Percentiles rank a stretch among this genome's conserved stretches.
Conservation (phyloP, 2,797 vertebrate species). For the Mionectes olivaceus region DNA sequence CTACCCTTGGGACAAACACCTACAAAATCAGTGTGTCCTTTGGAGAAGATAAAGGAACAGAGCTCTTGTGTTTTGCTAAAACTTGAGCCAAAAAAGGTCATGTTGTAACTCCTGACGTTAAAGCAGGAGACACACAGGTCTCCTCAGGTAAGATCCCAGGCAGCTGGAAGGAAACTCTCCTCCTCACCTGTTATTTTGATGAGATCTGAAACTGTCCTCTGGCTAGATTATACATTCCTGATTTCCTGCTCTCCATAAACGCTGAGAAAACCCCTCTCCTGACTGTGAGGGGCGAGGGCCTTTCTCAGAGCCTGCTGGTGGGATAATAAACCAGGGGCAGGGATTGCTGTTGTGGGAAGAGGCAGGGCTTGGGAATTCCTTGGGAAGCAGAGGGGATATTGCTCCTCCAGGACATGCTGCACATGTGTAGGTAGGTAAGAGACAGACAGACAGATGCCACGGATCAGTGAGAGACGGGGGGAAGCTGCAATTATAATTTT, state of each 20-base stretch:
- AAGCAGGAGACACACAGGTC: neutral
- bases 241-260: conserved; percentile 1
- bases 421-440: neutral
- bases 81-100: neutral
- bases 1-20: neutral
- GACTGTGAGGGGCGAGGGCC: neutral
- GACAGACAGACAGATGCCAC: neutral
- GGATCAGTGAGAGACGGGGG: neutral
- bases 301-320: neutral
- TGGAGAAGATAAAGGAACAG: neutral
- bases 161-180: neutral
- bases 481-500: conserved; percentile 61
- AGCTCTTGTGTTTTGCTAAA: neutral
- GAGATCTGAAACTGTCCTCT: neutral
- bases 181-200: neutral
- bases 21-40: neutral
- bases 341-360: neutral
- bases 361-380: conserved; percentile 1
- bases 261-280: neutral
- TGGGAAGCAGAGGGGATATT: neutral
- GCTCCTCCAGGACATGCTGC: conserved; percentile 13
- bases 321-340: neutral
- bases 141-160: neutral
- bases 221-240: neutral
- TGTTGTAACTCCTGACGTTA: neutral